Percentiles rank a stretch among this genome's conserved stretches.
Conservation (phyloP, 2,888 invertebrate species). For the Ephialtes manifestator region DNA sequence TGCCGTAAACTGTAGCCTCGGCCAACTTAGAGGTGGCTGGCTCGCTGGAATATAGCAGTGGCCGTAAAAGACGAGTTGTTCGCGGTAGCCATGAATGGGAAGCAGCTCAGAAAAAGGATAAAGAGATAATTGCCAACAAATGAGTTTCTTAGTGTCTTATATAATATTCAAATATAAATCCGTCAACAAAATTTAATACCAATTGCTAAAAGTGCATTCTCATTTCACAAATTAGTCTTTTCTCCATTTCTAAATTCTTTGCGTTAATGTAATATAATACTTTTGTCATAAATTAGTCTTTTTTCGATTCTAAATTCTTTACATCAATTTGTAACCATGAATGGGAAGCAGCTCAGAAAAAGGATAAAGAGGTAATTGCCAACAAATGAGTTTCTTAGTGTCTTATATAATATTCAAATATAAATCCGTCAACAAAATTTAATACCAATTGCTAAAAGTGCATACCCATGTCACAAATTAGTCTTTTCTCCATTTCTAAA, state of each 20-base stretch:
- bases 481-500: neutral
- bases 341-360: conserved; percentile 48
- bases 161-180: neutral
- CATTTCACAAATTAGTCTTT: neutral
- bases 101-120: conserved; percentile 24
- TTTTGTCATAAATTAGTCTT: too few species aligned
- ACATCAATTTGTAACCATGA: conserved; percentile 72
- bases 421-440: neutral
- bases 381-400: conserved; percentile 10
- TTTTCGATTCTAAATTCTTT: too few species aligned
- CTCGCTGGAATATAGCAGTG: conserved; percentile 62
- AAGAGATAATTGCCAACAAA: neutral
- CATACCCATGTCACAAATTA: neutral
- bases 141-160: conserved; percentile 5
- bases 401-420: neutral
- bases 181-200: neutral
- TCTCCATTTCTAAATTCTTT: neutral
- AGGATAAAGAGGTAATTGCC: neutral
- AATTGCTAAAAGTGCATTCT: neutral
- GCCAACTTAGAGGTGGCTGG: conserved; percentile 81
- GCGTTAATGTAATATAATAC: too few species aligned
- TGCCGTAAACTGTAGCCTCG: conserved; percentile 84
- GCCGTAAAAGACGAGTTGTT: conserved; percentile 80
- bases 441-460: neutral
- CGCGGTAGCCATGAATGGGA: conserved; percentile 71